Evolutionary conservation across 2,113 vertebrate species (phyloP), one percentile per base, ranked within the genome.

Genomic region (Hemiprocne comata): DNA sequence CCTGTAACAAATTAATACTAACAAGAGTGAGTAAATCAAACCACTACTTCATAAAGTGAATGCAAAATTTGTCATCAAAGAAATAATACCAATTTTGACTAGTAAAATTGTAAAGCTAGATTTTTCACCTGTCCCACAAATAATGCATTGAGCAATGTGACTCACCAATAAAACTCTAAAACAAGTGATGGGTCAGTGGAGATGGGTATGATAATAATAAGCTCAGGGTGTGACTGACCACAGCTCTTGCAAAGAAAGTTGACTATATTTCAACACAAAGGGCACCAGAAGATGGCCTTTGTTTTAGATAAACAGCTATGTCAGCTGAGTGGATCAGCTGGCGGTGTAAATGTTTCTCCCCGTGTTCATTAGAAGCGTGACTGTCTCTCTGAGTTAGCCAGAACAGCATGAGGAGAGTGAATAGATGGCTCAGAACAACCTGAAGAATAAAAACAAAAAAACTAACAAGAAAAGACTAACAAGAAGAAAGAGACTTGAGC

Each of bases 341-440:
- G 29, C 42, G 17, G 12, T 33, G 16, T 64, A 75, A 85, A 76
- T 34, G 14, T 58, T 77, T 74, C 21, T 54, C 25, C 28, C 21
- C 0, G 1, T 26, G 24, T 12, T 58, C 42, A 67, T 19, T 62
- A 25, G 4, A 74, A 58, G 24, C 6, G 31, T 71, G 61, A 75
- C 18, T 36, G 10, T 21, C 8, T 36, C 48, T n/a, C 61, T 31
- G 9, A 77, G 55, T 62, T 25, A 84, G 50, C 21, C 67, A 74
- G 51, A 77, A 14, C 21, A 36, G 11, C 9, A 9, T 1, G 6
- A 54, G 14, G 10, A 7, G 10, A 57, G 17, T 15, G 40, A 91
- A 73, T 21, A 48, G 0, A 0, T 33, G 17, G 18, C 24, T 73
- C 26, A 50, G 42, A 16, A 8, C 6, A 64, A 57, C 24, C 53